A percentile compares a stretch with the other conserved stretches of the same genome.
phyloP scores from a whole-genome alignment of 2,797 vertebrate genomes.

The Liparis tanakae region DNA sequence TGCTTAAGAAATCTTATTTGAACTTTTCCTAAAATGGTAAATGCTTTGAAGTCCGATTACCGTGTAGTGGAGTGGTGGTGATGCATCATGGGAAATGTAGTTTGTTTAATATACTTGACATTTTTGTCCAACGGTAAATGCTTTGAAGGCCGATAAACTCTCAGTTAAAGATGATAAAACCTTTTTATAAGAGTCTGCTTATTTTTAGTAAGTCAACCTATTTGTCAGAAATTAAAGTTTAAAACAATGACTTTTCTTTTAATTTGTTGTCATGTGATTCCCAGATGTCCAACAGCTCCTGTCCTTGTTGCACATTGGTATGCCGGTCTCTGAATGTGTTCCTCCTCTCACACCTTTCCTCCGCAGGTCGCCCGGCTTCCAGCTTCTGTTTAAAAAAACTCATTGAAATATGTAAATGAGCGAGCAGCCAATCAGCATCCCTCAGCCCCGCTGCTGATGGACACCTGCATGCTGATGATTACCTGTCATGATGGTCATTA shows the following conservation, averaged over 20 bases:
- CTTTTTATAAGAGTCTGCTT: no score
- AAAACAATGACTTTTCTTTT: neutral
- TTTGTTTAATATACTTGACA: no score
- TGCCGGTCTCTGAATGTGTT: neutral
- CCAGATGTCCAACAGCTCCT: neutral
- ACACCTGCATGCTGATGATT: slow-evolving; percentile 54
- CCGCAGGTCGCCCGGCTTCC: neutral
- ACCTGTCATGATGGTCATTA: slow-evolving; percentile 51
- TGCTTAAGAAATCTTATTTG: no score
- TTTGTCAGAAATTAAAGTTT: no score
- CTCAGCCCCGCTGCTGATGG: slow-evolving; percentile 44
- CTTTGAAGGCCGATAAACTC: no score
- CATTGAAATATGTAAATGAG: slow-evolving; percentile 41
- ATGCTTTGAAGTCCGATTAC: no score
- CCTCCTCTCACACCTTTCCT: neutral
- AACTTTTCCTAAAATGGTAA: no score
- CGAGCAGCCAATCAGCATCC: neutral
- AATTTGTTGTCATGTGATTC: neutral
- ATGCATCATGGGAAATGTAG: no score
- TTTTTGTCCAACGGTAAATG: no score
- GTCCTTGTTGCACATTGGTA: neutral
- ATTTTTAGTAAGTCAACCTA: no score
- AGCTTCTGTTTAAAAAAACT: slow-evolving; percentile 37
- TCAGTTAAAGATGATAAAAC: no score
- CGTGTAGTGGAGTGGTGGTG: no score